phyloP scores from a whole-genome alignment of 2,888 invertebrate species.

The Limnephilus marmoratus region DNA sequence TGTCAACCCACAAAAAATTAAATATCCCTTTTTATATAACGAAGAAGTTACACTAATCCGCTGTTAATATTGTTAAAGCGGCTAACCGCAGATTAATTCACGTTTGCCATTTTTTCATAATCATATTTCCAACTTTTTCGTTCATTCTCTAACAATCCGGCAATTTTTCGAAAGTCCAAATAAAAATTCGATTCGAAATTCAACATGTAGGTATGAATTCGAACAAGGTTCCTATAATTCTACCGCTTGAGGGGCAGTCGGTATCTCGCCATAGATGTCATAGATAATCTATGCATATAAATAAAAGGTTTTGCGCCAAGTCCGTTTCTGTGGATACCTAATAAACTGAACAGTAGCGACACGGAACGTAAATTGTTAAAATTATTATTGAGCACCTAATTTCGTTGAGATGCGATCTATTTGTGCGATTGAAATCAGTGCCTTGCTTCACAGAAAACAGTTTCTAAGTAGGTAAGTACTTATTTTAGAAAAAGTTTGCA shows the following conservation, averaged over 20 bases:
- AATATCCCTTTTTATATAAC: no score
- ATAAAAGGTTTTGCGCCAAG: background rate
- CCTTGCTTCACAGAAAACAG: background rate
- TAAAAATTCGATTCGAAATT: no score
- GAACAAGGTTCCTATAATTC: background rate
- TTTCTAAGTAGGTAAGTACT: no score
- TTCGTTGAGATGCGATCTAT: background rate
- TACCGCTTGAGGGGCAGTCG: background rate
- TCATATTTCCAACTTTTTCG: no score
- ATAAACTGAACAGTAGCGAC: background rate
- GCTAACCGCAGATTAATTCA: no score
- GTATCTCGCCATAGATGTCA: background rate
- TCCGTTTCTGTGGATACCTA: background rate
- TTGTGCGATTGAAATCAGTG: background rate
- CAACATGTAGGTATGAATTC: background rate
- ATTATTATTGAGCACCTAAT: conserved; percentile 20
- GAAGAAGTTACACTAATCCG: no score
- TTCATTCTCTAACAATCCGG: no score
- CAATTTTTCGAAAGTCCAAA: no score
- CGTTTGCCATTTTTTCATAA: no score
- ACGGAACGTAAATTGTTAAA: conserved; percentile 4
- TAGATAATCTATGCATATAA: background rate
- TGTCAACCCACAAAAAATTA: no score
- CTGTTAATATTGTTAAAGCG: no score
- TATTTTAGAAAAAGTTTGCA: background rate